Percentiles rank a stretch among this genome's conserved stretches.
Conservation (phyloP, 2,888 invertebrate species). For the Epicampocera succincta region DNA sequence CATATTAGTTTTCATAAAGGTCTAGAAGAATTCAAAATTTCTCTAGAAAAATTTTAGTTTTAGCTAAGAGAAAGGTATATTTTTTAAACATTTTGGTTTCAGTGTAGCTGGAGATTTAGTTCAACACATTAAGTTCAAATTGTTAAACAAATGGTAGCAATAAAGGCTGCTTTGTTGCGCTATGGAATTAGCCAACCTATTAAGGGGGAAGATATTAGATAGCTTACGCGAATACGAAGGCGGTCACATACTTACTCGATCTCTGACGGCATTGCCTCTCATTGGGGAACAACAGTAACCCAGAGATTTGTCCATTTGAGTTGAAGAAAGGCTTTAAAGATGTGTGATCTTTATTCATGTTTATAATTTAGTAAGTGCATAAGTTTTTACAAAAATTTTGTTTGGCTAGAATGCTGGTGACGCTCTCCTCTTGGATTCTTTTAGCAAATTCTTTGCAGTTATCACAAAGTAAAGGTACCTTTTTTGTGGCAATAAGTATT, state of each 20-base stretch:
- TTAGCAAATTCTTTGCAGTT: too few relatives aligned
- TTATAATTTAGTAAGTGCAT: too few relatives aligned
- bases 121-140: background rate
- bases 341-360: too few relatives aligned
- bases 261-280: too few relatives aligned
- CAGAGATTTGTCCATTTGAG: too few relatives aligned
- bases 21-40: slow-evolving; percentile 25
- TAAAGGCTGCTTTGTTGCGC: slow-evolving; percentile 45
- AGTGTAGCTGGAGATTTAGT: slow-evolving; percentile 62
- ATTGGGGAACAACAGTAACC: too few relatives aligned
- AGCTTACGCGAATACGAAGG: slow-evolving; percentile 7
- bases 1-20: slow-evolving; percentile 1
- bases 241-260: background rate
- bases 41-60: slow-evolving; percentile 30
- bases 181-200: slow-evolving; percentile 43
- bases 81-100: slow-evolving; percentile 73
- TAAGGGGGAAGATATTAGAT: slow-evolving; percentile 45
- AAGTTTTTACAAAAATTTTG: too few relatives aligned
- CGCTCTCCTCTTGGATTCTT: too few relatives aligned
- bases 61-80: slow-evolving; percentile 71
- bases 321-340: too few relatives aligned
- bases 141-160: slow-evolving; percentile 30
- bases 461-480: too few relatives aligned
- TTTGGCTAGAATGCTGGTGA: too few relatives aligned
- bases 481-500: too few relatives aligned